phyloP scores from a whole-genome alignment of 1,140 invertebrate species.

The Lucilia cuprina region DNA sequence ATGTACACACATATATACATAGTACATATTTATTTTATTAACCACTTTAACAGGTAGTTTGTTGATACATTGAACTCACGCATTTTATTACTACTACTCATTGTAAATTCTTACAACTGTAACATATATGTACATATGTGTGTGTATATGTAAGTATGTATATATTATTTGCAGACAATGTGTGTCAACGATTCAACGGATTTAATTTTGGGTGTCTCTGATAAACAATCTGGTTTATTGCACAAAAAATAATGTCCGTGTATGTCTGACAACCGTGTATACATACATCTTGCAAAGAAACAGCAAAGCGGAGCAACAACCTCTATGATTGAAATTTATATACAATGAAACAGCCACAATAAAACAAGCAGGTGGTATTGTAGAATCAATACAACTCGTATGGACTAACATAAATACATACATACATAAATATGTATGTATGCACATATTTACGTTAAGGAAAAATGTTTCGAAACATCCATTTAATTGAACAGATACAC shows the following conservation, averaged over 20 bases:
- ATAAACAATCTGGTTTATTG: background rate
- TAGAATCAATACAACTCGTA: background rate
- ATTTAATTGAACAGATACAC: background rate
- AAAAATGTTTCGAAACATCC: background rate
- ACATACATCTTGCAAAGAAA: background rate
- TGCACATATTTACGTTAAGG: background rate
- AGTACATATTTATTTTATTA: too few relatives aligned
- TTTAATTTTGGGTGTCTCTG: background rate
- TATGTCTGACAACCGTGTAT: background rate
- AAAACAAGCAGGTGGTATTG: background rate
- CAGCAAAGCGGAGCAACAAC: background rate
- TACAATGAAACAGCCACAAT: background rate
- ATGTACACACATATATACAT: too few relatives aligned
- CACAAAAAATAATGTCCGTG: background rate
- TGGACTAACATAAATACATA: background rate
- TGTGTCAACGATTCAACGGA: background rate
- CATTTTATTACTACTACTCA: background rate
- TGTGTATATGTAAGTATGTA: too few relatives aligned
- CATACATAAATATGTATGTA: background rate
- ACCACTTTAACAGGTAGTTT: too few relatives aligned
- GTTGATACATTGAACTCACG: background rate
- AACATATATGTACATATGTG: background rate
- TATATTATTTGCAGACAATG: background rate
- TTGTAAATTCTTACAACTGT: background rate
- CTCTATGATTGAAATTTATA: background rate